A percentile compares a stretch with the other conserved stretches of the same genome.
phyloP scores from a whole-genome alignment of 2,797 vertebrate species.

The Cygnus olor region DNA sequence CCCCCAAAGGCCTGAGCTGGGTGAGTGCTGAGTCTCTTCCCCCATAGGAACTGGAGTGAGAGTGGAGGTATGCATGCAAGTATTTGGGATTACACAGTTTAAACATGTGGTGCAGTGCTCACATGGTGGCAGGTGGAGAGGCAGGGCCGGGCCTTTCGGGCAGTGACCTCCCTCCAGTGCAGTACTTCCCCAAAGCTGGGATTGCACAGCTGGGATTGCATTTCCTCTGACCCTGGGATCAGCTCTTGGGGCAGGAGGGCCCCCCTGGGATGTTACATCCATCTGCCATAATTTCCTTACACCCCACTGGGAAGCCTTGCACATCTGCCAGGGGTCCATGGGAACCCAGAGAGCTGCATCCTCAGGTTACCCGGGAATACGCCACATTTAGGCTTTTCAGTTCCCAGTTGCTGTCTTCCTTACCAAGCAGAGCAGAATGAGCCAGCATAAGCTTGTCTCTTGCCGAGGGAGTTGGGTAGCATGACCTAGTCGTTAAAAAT shows the following conservation, averaged over 20 bases:
- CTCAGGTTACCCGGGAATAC: background rate
- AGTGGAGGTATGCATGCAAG: fast-evolving
- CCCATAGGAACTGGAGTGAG: fast-evolving
- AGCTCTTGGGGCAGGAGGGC: background rate
- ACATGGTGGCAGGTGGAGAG: fast-evolving
- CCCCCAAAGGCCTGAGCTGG: background rate
- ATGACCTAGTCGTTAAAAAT: background rate
- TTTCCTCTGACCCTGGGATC: background rate
- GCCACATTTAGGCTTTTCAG: background rate
- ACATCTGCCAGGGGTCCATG: fast-evolving
- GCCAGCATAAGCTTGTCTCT: fast-evolving
- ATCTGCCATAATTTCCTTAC: background rate
- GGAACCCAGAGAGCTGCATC: fast-evolving
- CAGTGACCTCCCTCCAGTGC: background rate
- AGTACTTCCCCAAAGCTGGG: too few relatives aligned
- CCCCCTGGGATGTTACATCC: background rate
- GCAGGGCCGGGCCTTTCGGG: background rate
- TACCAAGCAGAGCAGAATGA: background rate
- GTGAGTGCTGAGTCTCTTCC: fast-evolving
- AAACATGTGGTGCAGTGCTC: fast-evolving
- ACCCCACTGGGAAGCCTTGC: too few relatives aligned
- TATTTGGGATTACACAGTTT: fast-evolving
- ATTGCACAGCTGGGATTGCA: background rate
- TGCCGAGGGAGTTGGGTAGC: background rate
- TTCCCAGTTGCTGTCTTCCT: background rate